These are phyloP conservation scores for Diaprepes abbreviatus DNA, from an alignment of 2,888 invertebrate genomes.

Conservation along the genomic window DNA sequence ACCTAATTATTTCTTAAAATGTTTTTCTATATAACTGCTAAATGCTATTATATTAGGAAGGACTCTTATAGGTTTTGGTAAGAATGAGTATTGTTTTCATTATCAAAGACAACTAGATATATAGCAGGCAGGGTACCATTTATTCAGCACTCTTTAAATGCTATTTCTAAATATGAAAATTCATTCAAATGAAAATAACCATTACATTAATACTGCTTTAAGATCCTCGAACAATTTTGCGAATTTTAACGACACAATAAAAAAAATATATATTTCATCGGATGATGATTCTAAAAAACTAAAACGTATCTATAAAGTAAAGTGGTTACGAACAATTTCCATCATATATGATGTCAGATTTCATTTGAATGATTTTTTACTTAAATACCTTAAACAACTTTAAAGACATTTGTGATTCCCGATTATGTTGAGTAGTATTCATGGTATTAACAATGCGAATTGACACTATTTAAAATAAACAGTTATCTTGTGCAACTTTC, in stretches of 20 bases:
- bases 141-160: not conserved
- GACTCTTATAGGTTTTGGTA: conserved; percentile 10
- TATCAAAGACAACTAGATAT: not conserved
- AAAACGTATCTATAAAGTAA: no score
- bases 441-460: not conserved
- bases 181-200: not conserved
- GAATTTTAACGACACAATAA: no score
- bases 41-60: conserved; percentile 16
- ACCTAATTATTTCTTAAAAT: conserved; percentile 5
- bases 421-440: no score
- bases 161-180: not conserved
- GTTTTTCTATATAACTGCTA: not conserved
- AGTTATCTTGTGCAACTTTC: not conserved
- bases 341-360: no score
- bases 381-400: no score
- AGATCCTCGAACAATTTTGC: no score
- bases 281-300: no score
- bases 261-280: no score
- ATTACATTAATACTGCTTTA: no score
- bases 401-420: no score
- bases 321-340: no score
- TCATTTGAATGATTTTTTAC: no score
- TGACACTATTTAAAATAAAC: not conserved
- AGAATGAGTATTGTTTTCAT: conserved; percentile 17
- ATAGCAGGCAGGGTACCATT: not conserved